Percentiles rank a stretch among this genome's conserved stretches.
Evolutionary conservation across 2,888 invertebrate genomes (phyloP).

Genomic region (Tipula confusa): DNA sequence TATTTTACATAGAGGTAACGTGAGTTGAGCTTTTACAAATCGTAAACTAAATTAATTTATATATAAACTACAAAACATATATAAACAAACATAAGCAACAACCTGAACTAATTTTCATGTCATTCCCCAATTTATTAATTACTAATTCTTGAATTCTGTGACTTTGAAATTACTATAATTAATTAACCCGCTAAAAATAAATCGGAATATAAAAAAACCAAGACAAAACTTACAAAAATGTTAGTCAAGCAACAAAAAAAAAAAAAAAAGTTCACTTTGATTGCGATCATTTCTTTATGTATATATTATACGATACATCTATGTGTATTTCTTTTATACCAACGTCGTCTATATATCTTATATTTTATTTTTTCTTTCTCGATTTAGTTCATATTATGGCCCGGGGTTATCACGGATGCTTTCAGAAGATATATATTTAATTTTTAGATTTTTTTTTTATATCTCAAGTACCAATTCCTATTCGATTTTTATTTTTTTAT

Average conservation of each 20-base stretch:
- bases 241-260: background rate
- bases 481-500: background rate
- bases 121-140: conserved; percentile 16
- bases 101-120: conserved; percentile 20
- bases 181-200: background rate
- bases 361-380: conserved; percentile 4
- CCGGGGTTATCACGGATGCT: conserved; percentile 28
- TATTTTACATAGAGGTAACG: too few species aligned
- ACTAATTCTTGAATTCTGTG: background rate
- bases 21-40: too few species aligned
- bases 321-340: background rate
- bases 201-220: background rate
- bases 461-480: conserved; percentile 12
- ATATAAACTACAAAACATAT: too few species aligned
- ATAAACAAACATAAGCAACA: background rate
- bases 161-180: background rate
- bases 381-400: conserved; percentile 30
- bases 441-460: background rate
- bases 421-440: conserved; percentile 27
- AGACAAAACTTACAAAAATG: background rate
- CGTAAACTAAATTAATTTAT: too few species aligned
- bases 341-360: background rate
- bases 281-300: background rate
- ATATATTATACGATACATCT: too few species aligned
- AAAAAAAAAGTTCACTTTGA: background rate